These are phyloP conservation scores for Grantiella picta DNA, from an alignment of 2,113 vertebrate genomes.

Conservation along the genomic window DNA sequence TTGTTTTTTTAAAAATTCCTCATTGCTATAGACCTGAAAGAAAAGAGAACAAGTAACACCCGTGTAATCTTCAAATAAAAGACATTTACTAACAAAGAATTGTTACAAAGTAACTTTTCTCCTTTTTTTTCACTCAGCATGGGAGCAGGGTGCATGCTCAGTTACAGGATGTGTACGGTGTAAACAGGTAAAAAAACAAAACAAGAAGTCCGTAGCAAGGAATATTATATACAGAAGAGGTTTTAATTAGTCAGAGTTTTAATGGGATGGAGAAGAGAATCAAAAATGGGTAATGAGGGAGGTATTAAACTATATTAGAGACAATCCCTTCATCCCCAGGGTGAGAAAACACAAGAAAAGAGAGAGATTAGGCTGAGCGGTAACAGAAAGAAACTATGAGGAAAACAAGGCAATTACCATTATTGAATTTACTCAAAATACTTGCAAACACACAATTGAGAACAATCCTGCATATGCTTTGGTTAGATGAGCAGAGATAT, in stretches of 20 bases:
- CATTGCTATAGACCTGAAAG: neutral
- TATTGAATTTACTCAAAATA: slow-evolving; percentile 27
- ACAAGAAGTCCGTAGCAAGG: neutral
- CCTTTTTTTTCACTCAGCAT: neutral
- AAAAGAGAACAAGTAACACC: neutral
- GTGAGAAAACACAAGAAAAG: neutral
- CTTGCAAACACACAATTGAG: neutral
- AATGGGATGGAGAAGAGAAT: neutral
- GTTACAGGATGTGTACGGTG: fast-evolving
- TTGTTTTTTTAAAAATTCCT: neutral
- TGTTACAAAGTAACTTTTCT: neutral
- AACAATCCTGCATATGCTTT: neutral
- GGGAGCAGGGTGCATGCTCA: fast-evolving
- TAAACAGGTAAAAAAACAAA: neutral
- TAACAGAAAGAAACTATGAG: neutral
- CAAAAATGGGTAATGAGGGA: neutral
- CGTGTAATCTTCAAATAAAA: neutral
- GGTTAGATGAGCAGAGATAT: neutral
- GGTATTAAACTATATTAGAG: neutral
- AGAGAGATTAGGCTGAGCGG: neutral
- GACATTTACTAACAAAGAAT: neutral
- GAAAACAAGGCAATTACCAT: neutral
- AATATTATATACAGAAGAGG: neutral
- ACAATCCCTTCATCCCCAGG: neutral
- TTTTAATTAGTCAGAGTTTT: neutral